Evolutionary conservation across 2,113 vertebrate genomes (phyloP).

Genomic region (Manacus vitellinus): DNA sequence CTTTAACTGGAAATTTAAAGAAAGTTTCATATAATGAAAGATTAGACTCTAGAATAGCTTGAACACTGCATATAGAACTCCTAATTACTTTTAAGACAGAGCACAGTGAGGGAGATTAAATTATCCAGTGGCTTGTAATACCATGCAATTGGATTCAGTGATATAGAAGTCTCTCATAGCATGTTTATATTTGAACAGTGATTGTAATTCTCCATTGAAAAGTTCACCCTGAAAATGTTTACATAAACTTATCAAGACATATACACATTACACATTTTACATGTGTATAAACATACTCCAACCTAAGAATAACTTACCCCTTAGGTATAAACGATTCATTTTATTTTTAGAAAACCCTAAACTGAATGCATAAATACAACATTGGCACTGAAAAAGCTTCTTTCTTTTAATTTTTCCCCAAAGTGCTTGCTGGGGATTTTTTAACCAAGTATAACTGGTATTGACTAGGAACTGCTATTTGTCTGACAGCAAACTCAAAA

Average conservation of each 20-base stretch:
- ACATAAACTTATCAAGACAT: neutral
- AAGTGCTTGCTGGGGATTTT: neutral
- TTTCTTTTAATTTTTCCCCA: neutral
- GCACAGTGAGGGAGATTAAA: neutral
- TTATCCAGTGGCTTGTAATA: constrained; percentile 19
- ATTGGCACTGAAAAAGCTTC: neutral
- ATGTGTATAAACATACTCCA: neutral
- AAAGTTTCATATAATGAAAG: constrained; percentile 10
- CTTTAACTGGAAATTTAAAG: neutral
- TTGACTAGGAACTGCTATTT: neutral
- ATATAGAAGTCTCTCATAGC: neutral
- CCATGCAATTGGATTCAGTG: neutral
- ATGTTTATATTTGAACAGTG: constrained; percentile 7
- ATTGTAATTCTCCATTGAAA: neutral
- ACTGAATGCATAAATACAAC: neutral
- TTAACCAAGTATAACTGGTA: neutral
- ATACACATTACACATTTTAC: neutral
- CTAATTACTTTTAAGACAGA: constrained; percentile 35
- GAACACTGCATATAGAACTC: neutral
- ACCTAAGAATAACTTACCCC: neutral
- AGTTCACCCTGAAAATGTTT: neutral
- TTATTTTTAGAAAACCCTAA: neutral
- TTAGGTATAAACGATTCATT: neutral
- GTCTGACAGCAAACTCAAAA: neutral
- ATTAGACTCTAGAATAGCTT: constrained; percentile 19